A percentile compares a stretch with the other conserved stretches of the same genome.
phyloP scores from a whole-genome alignment of 2,888 invertebrate genomes.

The Phyllotreta striolata region DNA sequence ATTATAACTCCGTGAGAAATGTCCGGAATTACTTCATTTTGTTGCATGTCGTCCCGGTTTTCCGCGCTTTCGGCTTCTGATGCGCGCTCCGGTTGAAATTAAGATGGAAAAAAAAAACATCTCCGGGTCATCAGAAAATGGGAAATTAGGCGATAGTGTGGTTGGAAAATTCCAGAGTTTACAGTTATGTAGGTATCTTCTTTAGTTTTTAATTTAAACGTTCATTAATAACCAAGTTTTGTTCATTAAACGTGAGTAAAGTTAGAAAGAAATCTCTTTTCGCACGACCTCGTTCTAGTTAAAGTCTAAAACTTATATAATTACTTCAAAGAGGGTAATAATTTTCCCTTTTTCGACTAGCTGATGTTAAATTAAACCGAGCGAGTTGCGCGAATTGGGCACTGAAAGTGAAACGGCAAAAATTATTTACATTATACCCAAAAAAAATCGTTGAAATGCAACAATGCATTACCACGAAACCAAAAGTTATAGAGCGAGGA shows the following conservation, averaged over 20 bases:
- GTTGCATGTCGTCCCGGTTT: constrained; percentile 46
- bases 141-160: too few species aligned
- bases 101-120: too few species aligned
- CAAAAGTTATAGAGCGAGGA: not conserved
- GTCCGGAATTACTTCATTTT: constrained; percentile 54
- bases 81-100: constrained; percentile 17
- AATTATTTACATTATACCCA: too few species aligned
- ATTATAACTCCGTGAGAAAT: constrained; percentile 55
- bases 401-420: not conserved
- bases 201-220: too few species aligned
- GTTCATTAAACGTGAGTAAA: too few species aligned
- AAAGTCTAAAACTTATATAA: constrained; percentile 8
- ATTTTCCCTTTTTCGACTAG: constrained; percentile 1
- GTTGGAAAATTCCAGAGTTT: too few species aligned
- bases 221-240: too few species aligned
- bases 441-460: too few species aligned
- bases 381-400: not conserved
- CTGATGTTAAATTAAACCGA: constrained; percentile 5
- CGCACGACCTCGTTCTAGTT: not conserved
- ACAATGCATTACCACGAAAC: too few species aligned
- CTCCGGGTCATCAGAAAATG: too few species aligned
- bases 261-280: too few species aligned
- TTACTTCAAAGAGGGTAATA: constrained; percentile 12
- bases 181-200: too few species aligned
- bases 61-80: constrained; percentile 28